A percentile compares a stretch with the other conserved stretches of the same genome.
Evolutionary conservation across 2,113 vertebrate genomes (phyloP).

Genomic region (Crotalus helleri): DNA sequence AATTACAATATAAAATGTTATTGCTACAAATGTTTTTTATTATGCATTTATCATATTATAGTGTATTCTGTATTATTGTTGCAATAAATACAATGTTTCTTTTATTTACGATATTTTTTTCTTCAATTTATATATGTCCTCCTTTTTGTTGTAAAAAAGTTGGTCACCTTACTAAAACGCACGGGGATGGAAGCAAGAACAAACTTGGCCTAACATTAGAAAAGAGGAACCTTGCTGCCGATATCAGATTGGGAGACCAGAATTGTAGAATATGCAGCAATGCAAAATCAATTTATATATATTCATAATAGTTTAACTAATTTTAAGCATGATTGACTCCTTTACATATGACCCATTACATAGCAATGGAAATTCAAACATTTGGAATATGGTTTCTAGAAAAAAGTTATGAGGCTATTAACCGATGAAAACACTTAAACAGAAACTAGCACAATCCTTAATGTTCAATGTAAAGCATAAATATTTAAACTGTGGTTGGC

Average conservation of each 20-base stretch:
- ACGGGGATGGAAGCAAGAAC: not conserved
- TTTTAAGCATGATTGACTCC: not conserved
- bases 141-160: no score
- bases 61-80: no score
- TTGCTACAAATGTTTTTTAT: no score
- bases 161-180: not conserved
- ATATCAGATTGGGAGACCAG: not conserved
- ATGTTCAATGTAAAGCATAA: not conserved
- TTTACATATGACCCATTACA: not conserved
- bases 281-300: not conserved
- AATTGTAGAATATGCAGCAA: not conserved
- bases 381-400: not conserved
- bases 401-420: not conserved
- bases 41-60: no score
- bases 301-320: not conserved
- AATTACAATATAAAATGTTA: no score
- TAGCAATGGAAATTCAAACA: not conserved
- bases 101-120: no score
- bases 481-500: not conserved
- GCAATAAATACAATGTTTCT: no score
- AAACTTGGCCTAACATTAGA: not conserved
- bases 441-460: not conserved
- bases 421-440: not conserved
- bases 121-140: no score
- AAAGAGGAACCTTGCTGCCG: not conserved